A percentile compares a stretch with the other conserved stretches of the same genome.
phyloP scores from a whole-genome alignment of 1,140 invertebrate species.

The Ladona fulva region DNA sequence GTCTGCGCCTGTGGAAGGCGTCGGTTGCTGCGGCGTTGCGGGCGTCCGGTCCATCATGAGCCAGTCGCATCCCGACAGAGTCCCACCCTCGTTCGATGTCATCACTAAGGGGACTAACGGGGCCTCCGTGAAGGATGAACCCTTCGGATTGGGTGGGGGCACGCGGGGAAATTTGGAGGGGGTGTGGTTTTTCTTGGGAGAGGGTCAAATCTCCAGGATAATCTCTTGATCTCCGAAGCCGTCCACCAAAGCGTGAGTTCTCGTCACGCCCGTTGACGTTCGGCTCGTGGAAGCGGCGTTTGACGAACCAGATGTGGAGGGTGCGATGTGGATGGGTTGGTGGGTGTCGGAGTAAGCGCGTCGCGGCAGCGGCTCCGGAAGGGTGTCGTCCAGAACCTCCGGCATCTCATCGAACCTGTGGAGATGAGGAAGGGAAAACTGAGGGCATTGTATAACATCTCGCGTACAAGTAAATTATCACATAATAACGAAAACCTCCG shows the following conservation, averaged over 20 bases:
- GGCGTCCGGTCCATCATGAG: too few relatives aligned
- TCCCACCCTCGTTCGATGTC: too few relatives aligned
- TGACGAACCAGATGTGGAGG: not conserved
- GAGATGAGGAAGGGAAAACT: conserved; percentile 2
- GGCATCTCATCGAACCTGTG: conserved; percentile 19
- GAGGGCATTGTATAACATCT: too few relatives aligned
- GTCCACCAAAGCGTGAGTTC: conserved; percentile 6
- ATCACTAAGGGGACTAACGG: too few relatives aligned
- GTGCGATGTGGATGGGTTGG: not conserved
- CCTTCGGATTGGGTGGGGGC: too few relatives aligned
- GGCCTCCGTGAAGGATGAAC: too few relatives aligned
- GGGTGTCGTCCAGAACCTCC: conserved; percentile 17
- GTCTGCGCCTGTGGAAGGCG: too few relatives aligned
- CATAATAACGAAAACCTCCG: too few relatives aligned
- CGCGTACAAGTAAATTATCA: too few relatives aligned
- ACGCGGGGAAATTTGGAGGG: too few relatives aligned
- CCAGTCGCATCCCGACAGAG: too few relatives aligned
- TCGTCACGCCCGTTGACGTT: not conserved
- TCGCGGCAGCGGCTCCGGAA: conserved; percentile 3
- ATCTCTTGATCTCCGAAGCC: conserved; percentile 18
- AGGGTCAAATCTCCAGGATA: conserved; percentile 21
- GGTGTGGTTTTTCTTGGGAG: not conserved
- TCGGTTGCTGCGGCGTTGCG: too few relatives aligned
- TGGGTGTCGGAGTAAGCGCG: not conserved
- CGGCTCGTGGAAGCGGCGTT: not conserved